Conservation (phyloP, 2,113 vertebrate genomes). For the Tenrec ecaudatus region DNA sequence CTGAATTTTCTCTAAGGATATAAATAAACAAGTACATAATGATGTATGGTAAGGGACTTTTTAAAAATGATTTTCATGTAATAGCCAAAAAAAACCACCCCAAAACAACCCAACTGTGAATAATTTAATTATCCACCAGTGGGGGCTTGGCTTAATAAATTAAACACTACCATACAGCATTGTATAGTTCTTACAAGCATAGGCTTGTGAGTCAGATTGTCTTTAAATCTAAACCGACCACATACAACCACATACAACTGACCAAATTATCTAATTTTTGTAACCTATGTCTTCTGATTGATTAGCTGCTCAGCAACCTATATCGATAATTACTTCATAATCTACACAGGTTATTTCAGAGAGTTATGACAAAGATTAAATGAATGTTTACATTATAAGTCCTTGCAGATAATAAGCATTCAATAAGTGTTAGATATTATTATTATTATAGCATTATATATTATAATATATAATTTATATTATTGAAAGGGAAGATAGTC, state of each 20-base stretch:
- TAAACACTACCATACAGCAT: background rate
- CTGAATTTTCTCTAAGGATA: slow-evolving; percentile 45
- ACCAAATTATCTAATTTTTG: background rate
- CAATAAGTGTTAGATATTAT: background rate
- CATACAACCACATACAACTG: too few relatives aligned
- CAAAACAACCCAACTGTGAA: background rate
- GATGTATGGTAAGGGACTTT: background rate
- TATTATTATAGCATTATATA: background rate
- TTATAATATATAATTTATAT: background rate
- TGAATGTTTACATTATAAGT: background rate
- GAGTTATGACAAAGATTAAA: background rate
- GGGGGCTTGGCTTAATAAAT: slow-evolving; percentile 52
- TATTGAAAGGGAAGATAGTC: background rate
- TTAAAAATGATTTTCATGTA: slow-evolving; percentile 56
- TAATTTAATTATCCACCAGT: slow-evolving; percentile 59
- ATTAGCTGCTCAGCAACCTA: background rate
- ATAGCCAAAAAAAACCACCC: background rate
- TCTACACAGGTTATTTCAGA: slow-evolving; percentile 13
- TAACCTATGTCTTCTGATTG: background rate
- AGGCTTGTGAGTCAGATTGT: background rate
- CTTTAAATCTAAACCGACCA: background rate
- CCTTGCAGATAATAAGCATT: background rate
- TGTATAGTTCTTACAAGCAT: background rate
- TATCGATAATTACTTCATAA: slow-evolving; percentile 25
- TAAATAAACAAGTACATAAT: slow-evolving; percentile 21